Evolutionary conservation across 2,888 invertebrate species (phyloP), one percentile per base, ranked within the genome.

Genomic region (Lasioglossum villosulum): DNA sequence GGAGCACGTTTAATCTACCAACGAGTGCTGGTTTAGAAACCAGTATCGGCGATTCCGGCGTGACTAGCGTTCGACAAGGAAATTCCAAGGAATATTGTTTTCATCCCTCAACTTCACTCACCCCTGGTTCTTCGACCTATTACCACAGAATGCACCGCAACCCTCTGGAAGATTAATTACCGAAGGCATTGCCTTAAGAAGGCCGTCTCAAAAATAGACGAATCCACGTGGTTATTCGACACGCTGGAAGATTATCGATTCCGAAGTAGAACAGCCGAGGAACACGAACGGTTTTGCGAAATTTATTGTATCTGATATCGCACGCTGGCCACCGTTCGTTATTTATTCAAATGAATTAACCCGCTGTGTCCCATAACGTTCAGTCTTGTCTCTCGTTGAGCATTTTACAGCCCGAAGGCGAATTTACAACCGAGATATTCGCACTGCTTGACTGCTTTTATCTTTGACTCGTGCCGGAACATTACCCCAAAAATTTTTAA

Each of bases 11-110:
- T 56, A n/a, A 56, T 56, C 56, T 4, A n/a, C 10, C 10, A n/a
- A 56, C 12, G 4, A n/a, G 12, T n/a, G 12, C 56, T n/a, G n/a
- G 4, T 56, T n/a, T 56, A n/a, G n/a, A 56, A n/a, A n/a, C 12
- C 56, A 8, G 12, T 45, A 2, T 19, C 23, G 34, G 14, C 5
- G 42, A 45, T 23, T 30, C 12, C 27, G 27, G 66, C 37, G 16
- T 30, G 63, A 8, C 30, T 63, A n/a, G 16, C 8, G n/a, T 56
- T 75, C 37, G 10, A 59, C 30, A n/a, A 48, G 45, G 16, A 68
- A 68, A 48, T 66, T 68, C n/a, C 34, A 16, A 19, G 66, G 68
- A 68, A 66, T 48, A 66, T 68, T 48, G 45, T 48, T 76, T n/a
- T 70, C 39, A n/a, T 5, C 39, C 5, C 12, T n/a, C 12, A 12